Percentiles rank a stretch among this genome's conserved stretches.
Conservation (phyloP, 2,113 vertebrate genomes). For the Bettongia penicillata region DNA sequence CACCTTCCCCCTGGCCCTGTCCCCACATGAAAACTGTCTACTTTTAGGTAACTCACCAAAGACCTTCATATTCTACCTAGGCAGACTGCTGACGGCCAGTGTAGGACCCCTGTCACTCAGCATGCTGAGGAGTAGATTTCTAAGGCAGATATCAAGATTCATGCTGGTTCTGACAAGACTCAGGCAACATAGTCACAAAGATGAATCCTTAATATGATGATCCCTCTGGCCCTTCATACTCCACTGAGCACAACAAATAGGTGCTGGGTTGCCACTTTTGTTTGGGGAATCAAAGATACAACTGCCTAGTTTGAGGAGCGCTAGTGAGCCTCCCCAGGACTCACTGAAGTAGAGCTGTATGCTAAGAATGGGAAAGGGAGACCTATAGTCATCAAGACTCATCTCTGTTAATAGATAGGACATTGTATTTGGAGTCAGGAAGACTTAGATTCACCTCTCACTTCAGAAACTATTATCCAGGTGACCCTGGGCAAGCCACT, state of each 20-base stretch:
- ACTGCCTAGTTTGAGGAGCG: not conserved
- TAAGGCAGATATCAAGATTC: not conserved
- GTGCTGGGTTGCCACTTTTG: not conserved
- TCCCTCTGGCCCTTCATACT: not conserved
- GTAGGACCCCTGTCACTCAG: not conserved
- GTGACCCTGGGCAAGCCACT: not conserved
- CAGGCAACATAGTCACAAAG: not conserved
- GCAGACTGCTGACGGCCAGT: not conserved
- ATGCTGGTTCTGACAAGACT: not conserved
- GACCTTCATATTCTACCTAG: not conserved
- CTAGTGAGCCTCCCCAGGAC: not conserved
- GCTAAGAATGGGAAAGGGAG: not conserved
- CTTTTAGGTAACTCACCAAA: not conserved
- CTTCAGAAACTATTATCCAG: not conserved
- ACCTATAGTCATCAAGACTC: not conserved
- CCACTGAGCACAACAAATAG: not conserved
- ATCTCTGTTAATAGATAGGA: not conserved
- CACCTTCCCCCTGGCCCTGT: not conserved
- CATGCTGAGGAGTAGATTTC: not conserved
- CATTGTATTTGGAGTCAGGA: not conserved
- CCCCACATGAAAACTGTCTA: not conserved
- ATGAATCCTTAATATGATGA: not conserved
- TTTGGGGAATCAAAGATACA: not conserved
- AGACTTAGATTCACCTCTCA: not conserved
- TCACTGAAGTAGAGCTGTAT: not conserved